These are phyloP conservation scores for Macroramphosus scolopax DNA, from an alignment of 2,797 vertebrate genomes.

Conservation along the genomic window DNA sequence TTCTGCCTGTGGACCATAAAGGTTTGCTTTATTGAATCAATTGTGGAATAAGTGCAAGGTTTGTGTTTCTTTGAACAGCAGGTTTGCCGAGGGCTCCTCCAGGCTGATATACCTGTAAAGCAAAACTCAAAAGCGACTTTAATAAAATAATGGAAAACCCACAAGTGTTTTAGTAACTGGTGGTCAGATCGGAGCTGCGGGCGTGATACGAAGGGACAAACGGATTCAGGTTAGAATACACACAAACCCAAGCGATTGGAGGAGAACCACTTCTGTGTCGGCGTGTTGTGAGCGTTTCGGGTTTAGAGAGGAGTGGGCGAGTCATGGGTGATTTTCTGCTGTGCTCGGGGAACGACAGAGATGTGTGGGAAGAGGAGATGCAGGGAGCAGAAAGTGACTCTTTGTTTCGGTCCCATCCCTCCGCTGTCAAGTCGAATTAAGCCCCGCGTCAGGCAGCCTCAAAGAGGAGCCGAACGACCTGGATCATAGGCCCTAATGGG, in stretches of 20 bases:
- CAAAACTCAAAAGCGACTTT: slow-evolving; percentile 27
- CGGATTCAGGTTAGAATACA: slow-evolving; percentile 8
- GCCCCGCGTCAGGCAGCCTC: slow-evolving; percentile 42
- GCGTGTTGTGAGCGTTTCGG: slow-evolving; percentile 27
- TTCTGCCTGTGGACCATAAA: slow-evolving; percentile 64
- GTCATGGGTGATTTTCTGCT: slow-evolving; percentile 30
- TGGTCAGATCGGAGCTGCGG: slow-evolving; percentile 1
- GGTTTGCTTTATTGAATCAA: slow-evolving; percentile 66
- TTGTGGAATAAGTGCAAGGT: slow-evolving; percentile 57
- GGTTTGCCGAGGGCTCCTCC: slow-evolving; percentile 26
- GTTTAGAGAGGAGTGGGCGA: slow-evolving; percentile 19
- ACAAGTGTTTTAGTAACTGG: slow-evolving; percentile 5
- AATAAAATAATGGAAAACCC: slow-evolving; percentile 9
- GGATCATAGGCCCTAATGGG: slow-evolving; percentile 70
- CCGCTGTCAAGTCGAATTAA: slow-evolving; percentile 63
- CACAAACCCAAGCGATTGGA: slow-evolving; percentile 11
- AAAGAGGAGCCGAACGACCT: slow-evolving; percentile 52
- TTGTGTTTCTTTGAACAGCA: too few species aligned
- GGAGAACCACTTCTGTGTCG: slow-evolving; percentile 13
- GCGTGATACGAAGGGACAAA: not conserved
- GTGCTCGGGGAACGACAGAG: slow-evolving; percentile 34
- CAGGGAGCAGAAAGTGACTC: slow-evolving; percentile 40
- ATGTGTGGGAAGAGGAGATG: slow-evolving; percentile 45
- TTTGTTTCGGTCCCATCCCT: slow-evolving; percentile 52
- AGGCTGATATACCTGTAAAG: slow-evolving; percentile 32